Evolutionary conservation across 2,113 vertebrate species (phyloP).

Genomic region (Tenrec ecaudatus): DNA sequence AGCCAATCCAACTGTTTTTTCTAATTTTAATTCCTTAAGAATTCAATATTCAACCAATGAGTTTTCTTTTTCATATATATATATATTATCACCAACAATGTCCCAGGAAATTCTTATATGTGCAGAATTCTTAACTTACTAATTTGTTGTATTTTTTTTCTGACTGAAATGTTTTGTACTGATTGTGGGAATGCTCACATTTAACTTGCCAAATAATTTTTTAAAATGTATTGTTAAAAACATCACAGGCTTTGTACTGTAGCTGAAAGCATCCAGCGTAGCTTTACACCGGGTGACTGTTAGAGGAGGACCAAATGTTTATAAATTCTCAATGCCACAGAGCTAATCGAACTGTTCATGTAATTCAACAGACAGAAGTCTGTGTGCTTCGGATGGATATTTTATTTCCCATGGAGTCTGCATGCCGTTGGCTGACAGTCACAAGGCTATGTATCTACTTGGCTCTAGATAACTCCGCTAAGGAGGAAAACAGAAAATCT

Average conservation of each 20-base stretch:
- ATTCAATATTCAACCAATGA: background rate
- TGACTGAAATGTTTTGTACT: constrained; percentile 70
- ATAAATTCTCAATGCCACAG: constrained; percentile 75
- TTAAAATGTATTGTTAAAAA: constrained; percentile 72
- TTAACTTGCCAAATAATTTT: constrained; percentile 73
- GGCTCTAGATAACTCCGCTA: constrained; percentile 48
- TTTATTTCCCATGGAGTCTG: constrained; percentile 78
- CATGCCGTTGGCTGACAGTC: constrained; percentile 78
- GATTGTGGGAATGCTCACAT: constrained; percentile 74
- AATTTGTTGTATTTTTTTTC: constrained; percentile 57
- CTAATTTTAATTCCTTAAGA: constrained; percentile 29
- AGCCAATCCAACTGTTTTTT: background rate
- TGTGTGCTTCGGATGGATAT: constrained; percentile 80
- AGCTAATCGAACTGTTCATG: constrained; percentile 82
- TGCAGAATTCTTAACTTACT: constrained; percentile 65
- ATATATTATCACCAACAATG: background rate
- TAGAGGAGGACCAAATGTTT: constrained; percentile 79
- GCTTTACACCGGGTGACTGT: constrained; percentile 63
- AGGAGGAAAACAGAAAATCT: background rate
- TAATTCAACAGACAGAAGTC: constrained; percentile 84
- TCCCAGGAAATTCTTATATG: constrained; percentile 54
- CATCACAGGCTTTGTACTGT: background rate
- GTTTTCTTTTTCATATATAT: background rate
- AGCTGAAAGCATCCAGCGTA: background rate
- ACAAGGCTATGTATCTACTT: constrained; percentile 73